A percentile compares a stretch with the other conserved stretches of the same genome.
Conservation (phyloP, 2,113 vertebrate species). For the Chloroceryle aenea region DNA sequence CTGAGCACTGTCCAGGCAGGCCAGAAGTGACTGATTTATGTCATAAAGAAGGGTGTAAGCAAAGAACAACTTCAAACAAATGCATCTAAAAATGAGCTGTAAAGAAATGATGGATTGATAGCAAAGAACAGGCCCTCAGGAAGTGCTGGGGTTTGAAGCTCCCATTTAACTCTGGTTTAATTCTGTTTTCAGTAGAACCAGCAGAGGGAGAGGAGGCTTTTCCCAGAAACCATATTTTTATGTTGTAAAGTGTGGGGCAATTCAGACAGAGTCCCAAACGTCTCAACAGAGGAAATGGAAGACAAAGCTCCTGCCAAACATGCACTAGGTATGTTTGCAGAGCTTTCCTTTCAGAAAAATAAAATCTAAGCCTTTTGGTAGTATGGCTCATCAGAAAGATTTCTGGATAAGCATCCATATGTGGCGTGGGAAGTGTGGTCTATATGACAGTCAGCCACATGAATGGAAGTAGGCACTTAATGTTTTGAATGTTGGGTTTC, state of each 20-base stretch:
- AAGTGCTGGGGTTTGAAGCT: constrained; percentile 16
- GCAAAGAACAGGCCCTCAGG: neutral
- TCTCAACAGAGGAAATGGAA: neutral
- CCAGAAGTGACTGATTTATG: constrained; percentile 17
- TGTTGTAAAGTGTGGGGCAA: neutral
- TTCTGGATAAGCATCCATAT: neutral
- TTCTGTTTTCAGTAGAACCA: constrained; percentile 3
- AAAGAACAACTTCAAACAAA: neutral
- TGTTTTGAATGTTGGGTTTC: neutral
- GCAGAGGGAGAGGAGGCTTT: neutral
- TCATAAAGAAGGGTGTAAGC: neutral
- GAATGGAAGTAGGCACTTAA: neutral
- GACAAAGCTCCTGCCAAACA: neutral
- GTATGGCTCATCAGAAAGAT: neutral
- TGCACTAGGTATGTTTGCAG: neutral
- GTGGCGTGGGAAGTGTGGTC: neutral
- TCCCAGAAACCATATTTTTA: neutral
- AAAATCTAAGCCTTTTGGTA: neutral
- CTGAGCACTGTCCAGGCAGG: neutral
- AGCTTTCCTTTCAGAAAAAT: neutral
- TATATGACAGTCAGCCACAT: neutral
- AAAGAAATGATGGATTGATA: constrained; percentile 30
- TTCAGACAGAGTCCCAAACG: neutral
- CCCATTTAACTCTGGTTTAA: constrained; percentile 10
- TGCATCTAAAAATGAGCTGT: constrained; percentile 36